Percentiles rank a stretch among this genome's conserved stretches.
Conservation (phyloP, 2,113 vertebrate species). For the Tretioscincus oriximinensis region DNA sequence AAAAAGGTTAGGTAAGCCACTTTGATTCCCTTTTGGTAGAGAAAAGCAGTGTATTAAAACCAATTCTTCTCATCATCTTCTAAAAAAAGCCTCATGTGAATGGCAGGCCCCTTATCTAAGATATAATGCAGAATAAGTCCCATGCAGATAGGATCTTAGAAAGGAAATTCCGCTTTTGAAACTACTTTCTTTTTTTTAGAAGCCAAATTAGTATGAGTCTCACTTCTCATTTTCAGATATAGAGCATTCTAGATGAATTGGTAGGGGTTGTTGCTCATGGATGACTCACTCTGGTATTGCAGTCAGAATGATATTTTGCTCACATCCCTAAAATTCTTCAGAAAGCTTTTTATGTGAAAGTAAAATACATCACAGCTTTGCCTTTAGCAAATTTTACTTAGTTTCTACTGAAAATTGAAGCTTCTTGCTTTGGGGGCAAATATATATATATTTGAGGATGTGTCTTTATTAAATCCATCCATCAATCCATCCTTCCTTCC, state of each 20-base stretch:
- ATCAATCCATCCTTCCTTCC: too few species aligned
- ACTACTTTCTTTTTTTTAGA: background rate
- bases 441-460: too few species aligned
- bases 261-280: constrained; percentile 7
- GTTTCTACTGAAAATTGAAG: background rate
- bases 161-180: background rate
- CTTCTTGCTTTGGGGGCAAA: background rate
- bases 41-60: too few species aligned
- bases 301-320: background rate
- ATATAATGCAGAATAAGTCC: too few species aligned
- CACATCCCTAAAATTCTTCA: constrained; percentile 23
- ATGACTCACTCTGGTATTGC: background rate
- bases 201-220: too few species aligned
- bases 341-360: background rate
- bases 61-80: too few species aligned
- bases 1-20: too few species aligned
- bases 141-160: background rate
- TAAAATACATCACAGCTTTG: background rate
- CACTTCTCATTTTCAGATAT: background rate
- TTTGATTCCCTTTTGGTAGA: too few species aligned
- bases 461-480: too few species aligned
- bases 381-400: background rate
- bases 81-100: too few species aligned
- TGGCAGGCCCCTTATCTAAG: too few species aligned
- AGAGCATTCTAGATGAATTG: background rate